Conservation (phyloP, 1,140 invertebrate species). For the Caenorhabditis brenneri region DNA sequence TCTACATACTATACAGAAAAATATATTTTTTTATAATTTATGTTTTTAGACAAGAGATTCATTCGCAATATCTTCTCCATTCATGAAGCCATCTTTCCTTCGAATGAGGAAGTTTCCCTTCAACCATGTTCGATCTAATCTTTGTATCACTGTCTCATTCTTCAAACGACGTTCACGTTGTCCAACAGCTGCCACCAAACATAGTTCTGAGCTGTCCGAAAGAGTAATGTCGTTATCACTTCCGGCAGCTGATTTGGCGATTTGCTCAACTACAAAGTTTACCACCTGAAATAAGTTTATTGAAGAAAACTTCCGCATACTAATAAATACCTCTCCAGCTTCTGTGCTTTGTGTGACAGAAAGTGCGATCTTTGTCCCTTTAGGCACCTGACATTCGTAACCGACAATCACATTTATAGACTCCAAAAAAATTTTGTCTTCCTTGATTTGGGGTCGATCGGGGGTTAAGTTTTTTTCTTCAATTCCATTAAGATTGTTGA, state of each 20-base stretch:
- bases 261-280: conserved; percentile 87
- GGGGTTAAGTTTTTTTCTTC: conserved; percentile 26
- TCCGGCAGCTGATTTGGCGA: conserved; percentile 85
- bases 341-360: conserved; percentile 88
- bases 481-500: conserved; percentile 4
- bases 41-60: conserved; percentile 68
- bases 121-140: conserved; percentile 91
- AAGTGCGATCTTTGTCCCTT: conserved; percentile 87
- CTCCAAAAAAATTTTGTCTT: conserved; percentile 15
- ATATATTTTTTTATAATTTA: not conserved
- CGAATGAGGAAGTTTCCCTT: conserved; percentile 88
- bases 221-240: conserved; percentile 64
- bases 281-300: conserved; percentile 83
- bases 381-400: conserved; percentile 79
- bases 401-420: conserved; percentile 19
- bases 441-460: conserved; percentile 13
- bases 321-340: conserved; percentile 29
- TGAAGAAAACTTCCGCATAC: not conserved
- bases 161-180: conserved; percentile 86
- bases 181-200: conserved; percentile 89
- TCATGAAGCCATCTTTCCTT: conserved; percentile 69
- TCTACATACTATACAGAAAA: conserved; percentile 38
- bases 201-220: conserved; percentile 77
- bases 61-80: conserved; percentile 71
- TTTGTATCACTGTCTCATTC: conserved; percentile 88